Evolutionary conservation across 2,797 vertebrate genomes (phyloP), one percentile per base, ranked within the genome.

Genomic region (Psittacula echo): DNA sequence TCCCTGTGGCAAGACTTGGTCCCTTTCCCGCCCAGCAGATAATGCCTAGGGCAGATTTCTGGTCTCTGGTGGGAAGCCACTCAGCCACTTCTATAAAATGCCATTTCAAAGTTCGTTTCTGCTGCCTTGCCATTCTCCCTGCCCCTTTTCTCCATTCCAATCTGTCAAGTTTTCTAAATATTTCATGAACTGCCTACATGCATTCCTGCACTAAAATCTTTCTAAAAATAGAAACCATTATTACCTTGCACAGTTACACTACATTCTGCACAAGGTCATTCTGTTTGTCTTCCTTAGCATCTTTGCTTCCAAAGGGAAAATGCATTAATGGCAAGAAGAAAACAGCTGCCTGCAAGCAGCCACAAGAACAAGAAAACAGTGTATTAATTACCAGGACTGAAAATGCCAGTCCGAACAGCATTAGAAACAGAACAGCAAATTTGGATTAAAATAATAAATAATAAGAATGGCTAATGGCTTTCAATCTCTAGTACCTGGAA

Each of bases 241-340:
- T 65, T 90, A 24, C 42, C 42, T 61, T 62, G 34, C 30, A 19
- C 81, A 34, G 65, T 47, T 87, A 66, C 1, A 5, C 83, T 93
- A 34, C 66, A 79, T 65, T 61, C 88, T 71, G 80, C 39, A 45
- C 84, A 95, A 96, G 95, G 95, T 96, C 96, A 93, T 90, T 83
- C 93, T 92, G 78, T 45, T 92, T 89, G 85, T n/a, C 53, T 75
- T 81, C 75, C 72, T 78, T 47, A 67, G 61, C 21, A 37, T 75
- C 85, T 90, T 83, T 66, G n/a, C n/a, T 94, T 93, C 94, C 94
- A 78, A 90, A 83, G 82, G 93, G 62, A 90, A 90, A 85, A 87
- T n/a, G 24, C 81, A 68, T 54, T 90, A 95, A 93, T 15, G 41
- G 53, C 65, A 90, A 87, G 53, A 50, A 93, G 76, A 84, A 85